Evolutionary conservation across 2,113 vertebrate genomes (phyloP).

Genomic region (Anhinga anhinga): DNA sequence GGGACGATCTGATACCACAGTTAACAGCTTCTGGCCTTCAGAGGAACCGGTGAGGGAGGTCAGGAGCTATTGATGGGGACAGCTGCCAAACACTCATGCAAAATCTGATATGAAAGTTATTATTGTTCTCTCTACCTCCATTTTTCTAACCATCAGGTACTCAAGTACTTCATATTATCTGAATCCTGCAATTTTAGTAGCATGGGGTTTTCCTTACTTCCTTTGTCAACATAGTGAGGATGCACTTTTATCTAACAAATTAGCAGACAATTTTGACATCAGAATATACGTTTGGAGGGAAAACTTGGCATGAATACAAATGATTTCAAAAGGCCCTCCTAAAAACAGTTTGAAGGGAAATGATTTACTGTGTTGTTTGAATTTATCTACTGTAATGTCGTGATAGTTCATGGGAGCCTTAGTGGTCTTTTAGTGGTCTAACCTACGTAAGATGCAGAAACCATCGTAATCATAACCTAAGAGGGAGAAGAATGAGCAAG

Average conservation of each 20-base stretch:
- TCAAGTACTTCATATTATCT: not conserved
- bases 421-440: not conserved
- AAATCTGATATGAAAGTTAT: not conserved
- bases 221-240: not conserved
- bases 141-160: not conserved
- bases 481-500: not conserved
- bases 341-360: not conserved
- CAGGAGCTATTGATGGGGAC: not conserved
- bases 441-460: not conserved
- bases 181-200: not conserved
- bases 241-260: not conserved
- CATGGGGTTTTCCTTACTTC: not conserved
- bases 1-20: not conserved
- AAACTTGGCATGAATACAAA: not conserved
- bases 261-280: not conserved
- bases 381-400: not conserved
- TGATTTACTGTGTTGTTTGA: not conserved
- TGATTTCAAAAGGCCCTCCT: not conserved
- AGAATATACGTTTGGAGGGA: not conserved
- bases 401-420: not conserved
- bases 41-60: not conserved
- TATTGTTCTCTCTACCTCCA: not conserved
- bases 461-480: not conserved
- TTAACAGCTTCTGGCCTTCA: rapidly evolving
- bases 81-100: not conserved